Conservation (phyloP, 2,888 invertebrate genomes). For the Melanophora roralis region DNA sequence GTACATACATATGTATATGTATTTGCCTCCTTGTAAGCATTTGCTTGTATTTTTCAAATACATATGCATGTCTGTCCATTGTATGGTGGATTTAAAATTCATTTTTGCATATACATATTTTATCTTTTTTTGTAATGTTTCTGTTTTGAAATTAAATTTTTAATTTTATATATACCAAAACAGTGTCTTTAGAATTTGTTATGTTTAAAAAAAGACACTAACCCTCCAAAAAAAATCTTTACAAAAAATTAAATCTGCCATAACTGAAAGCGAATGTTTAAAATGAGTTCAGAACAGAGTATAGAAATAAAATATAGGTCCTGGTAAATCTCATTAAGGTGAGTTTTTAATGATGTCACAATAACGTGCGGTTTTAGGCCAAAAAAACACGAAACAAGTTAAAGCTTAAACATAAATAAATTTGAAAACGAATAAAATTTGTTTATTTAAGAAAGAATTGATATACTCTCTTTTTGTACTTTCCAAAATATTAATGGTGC, state of each 20-base stretch:
- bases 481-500: no score
- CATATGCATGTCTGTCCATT: not conserved
- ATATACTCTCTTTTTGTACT: no score
- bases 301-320: conserved; percentile 31
- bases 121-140: conserved; percentile 30
- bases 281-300: conserved; percentile 10
- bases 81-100: conserved; percentile 41
- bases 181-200: conserved; percentile 20
- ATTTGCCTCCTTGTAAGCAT: not conserved
- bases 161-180: not conserved
- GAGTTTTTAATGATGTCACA: conserved; percentile 37
- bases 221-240: not conserved
- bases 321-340: no score
- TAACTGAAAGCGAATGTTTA: conserved; percentile 55
- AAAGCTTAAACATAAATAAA: not conserved
- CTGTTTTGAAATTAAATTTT: conserved; percentile 41
- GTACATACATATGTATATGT: not conserved
- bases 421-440: no score
- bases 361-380: not conserved
- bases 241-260: conserved; percentile 56
- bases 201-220: not conserved
- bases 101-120: conserved; percentile 46
- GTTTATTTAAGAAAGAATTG: no score
- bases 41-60: not conserved
- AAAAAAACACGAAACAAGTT: no score